Evolutionary conservation across 2,888 invertebrate species (phyloP), one percentile per base, ranked within the genome.

Genomic region (Cheilosia vernalis): DNA sequence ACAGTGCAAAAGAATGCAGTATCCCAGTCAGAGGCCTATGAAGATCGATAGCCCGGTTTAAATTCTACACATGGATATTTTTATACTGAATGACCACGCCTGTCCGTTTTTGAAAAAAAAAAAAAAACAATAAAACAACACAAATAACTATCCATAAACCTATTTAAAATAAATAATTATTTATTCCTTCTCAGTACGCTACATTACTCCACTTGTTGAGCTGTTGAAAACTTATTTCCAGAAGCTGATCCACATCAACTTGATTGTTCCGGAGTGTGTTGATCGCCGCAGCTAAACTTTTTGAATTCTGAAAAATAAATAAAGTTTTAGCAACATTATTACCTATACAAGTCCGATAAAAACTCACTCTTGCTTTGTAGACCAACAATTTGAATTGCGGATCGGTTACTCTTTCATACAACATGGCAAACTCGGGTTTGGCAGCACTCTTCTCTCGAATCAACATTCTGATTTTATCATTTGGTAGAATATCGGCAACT

Each of bases 331-430:
- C 30, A 0, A 37, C 13, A 13, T 4, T 37, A 37, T 37, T 13
- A n/a, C n/a, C n/a, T n/a, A 37, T 13, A 1, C 13, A 21, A 37
- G 4, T 6, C 2, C 7, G n/a, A 9, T 33, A 37, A 15, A 4
- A 60, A 77, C 83, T 58, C 13, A 84, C 83, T 47, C 60, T 73
- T n/a, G 83, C 73, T n/a, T 13, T 63, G n/a, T 69, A 84, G 1
- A 84, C 79, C 17, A 84, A 33, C 0, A 37, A 30, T 17, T 47
- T 69, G 17, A 79, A 84, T n/a, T 74, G 42, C 1, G 30, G 44
- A 51, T 56, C 40, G 10, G 21, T 10, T 13, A 79, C 21, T 42
- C 58, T 83, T 15, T n/a, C 24, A 17, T 40, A 30, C 1, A 83
- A 10, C 0, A 21, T n/a, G 0, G 67, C 73, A 64, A 84, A 84